Evolutionary conservation across 2,113 vertebrate species (phyloP).

Genomic region (Cepphus grylle): DNA sequence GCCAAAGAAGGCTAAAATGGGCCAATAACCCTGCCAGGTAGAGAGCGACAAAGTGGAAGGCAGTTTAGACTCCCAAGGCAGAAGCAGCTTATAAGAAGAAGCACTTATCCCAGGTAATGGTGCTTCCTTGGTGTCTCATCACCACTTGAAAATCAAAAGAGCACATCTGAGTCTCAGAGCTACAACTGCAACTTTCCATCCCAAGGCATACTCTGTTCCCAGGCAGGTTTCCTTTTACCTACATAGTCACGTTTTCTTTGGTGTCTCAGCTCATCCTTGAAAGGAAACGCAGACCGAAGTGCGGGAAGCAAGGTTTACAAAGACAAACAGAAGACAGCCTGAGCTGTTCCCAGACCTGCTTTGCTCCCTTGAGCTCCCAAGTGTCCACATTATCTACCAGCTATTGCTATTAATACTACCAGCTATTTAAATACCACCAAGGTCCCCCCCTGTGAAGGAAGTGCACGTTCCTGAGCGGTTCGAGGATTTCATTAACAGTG

Average conservation of each 20-base stretch:
- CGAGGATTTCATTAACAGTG: not conserved
- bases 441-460: conserved; percentile 13
- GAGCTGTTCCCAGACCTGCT: conserved; percentile 5
- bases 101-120: not conserved
- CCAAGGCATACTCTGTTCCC: not conserved
- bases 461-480: not conserved
- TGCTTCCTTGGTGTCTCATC: not conserved
- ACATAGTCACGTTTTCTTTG: not conserved
- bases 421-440: conserved; percentile 10
- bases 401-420: conserved; percentile 13
- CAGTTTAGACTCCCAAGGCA: not conserved
- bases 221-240: not conserved
- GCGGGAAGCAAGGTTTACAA: not conserved
- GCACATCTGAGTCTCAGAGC: not conserved
- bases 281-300: not conserved
- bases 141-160: not conserved
- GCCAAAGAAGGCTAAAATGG: not conserved
- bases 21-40: not conserved
- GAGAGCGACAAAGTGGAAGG: not conserved
- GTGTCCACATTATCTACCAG: not conserved
- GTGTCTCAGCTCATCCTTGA: not conserved
- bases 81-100: not conserved
- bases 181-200: not conserved
- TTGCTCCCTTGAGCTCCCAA: not conserved
- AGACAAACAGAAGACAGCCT: not conserved